Evolutionary conservation across 2,888 invertebrate species (phyloP), one percentile per base, ranked within the genome.

Genomic region (Pteria penguin): DNA sequence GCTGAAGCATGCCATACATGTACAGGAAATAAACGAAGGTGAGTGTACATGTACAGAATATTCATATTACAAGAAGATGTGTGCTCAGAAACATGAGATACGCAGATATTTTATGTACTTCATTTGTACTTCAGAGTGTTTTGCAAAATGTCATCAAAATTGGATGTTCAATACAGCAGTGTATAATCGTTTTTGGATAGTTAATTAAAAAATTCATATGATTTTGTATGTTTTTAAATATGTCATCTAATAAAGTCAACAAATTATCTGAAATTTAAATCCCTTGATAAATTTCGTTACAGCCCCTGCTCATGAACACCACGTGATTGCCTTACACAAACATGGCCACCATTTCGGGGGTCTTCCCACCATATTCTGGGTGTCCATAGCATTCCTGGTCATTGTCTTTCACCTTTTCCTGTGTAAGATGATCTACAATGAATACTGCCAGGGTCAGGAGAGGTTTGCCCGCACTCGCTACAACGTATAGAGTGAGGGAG

Each of bases 401-500:
- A 94, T 97, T 76, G 94, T 97, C 86, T 98, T 98, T 93, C 98
- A 98, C 93, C 93, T 97, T 87, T 98, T 98, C 93, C 94, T 98
- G 32, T 96, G 96, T 93, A 97, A 97, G 93, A 94, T 98, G 85
- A 96, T 98, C 82, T 96, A 96, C 93, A 96, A 96, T 87, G 97
- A 97, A 91, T 97, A 96, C 92, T 97, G 96, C 74, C 85, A 85
- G 36, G 88, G 88, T 14, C 85, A 87, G 63, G 88, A 88, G n/a
- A 75, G 86, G 26, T 88, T 84, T 69, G 79, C 82, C 31, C 78
- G 86, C 57, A 82, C 82, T 61, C 78, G 86, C 27, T 88, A 89
- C 76, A 86, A 84, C 76, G 81, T 88, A 73, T 89, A 86, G 84
- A 57, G 14, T 18, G 24, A 14, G 26, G 32, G 11, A n/a, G n/a